phyloP scores from a whole-genome alignment of 2,888 invertebrate species.

The Melanostoma scalare region DNA sequence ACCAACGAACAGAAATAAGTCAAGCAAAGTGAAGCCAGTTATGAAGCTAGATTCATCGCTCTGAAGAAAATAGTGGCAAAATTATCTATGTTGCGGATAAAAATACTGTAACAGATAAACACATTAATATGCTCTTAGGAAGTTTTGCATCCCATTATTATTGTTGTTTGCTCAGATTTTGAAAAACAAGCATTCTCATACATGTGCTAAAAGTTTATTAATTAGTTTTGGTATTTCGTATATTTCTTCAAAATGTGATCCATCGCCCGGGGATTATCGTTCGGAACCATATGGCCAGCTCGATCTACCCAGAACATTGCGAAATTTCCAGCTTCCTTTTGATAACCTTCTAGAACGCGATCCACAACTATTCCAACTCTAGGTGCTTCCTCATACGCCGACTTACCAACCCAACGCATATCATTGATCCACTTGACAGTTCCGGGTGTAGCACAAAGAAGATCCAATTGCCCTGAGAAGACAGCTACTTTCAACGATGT shows the following conservation, averaged over 20 bases:
- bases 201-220: not conserved
- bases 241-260: conserved; percentile 84
- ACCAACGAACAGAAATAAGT: too few species aligned
- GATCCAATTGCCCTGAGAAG: conserved; percentile 91
- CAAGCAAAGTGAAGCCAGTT: too few species aligned
- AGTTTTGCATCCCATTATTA: not conserved
- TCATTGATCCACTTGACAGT: conserved; percentile 88
- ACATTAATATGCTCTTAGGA: too few species aligned
- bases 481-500: conserved; percentile 87
- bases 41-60: too few species aligned
- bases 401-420: conserved; percentile 86
- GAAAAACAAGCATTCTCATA: not conserved
- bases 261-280: conserved; percentile 88
- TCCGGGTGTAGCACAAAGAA: conserved; percentile 93
- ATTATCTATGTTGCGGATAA: too few species aligned
- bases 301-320: conserved; percentile 81
- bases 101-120: too few species aligned
- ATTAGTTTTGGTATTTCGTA: conserved; percentile 76
- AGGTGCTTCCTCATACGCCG: conserved; percentile 84
- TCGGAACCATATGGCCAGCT: conserved; percentile 83
- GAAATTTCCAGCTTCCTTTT: conserved; percentile 84
- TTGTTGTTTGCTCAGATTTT: too few species aligned
- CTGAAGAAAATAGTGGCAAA: too few species aligned
- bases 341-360: conserved; percentile 87
- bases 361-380: conserved; percentile 85